Base-by-base conservation (phyloP, 2,113 vertebrate species). In the Nothoprocta pentlandii region DNA sequence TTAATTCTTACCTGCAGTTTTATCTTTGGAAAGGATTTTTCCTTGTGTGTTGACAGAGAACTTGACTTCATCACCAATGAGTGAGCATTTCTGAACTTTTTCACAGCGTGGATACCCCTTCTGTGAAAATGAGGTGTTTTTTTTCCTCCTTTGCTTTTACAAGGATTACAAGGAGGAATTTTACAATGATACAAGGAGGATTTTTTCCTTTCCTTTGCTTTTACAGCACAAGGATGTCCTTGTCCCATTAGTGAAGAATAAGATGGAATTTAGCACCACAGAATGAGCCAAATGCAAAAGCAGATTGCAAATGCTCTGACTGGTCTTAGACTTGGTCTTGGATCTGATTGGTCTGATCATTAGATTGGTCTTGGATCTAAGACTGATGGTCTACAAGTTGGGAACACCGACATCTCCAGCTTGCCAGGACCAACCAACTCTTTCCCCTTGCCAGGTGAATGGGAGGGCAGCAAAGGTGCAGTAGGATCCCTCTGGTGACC, bases 181-280 rank as follows among this genome's bases (percentile, higher is more conserved):
- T 39, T 39, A 39, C 36, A 39, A 39, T 7, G 36, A 39, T 39
- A 39, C 36, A 39, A 39, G 36, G 36, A 39, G 36, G 19, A 25
- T 53, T 36, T 36, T 22, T 6, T 19, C 41, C 19, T 21, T 44
- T 22, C 22, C 26, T 92, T 69, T 46, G 16, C 54, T 32, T 81
- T 81, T 74, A 56, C 28, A 69, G 49, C 7, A 54, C 23, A 5
- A 26, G 51, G 30, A 54, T 28, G 54, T 34, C 82, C 70, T 23
- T 39, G n/a, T 36, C 25, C 36, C 47, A 5, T n/a, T 17, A 25
- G 59, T 0, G 0, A 0, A 7, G 20, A 82, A 25, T 1, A 8
- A 9, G 47, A 32, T 30, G 22, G 9, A 16, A 5, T 75, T 49
- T 15, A 49, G 15, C 12, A 59, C 32, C 46, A 1, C 5, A 44